Evolutionary conservation across 2,113 vertebrate species (phyloP), one percentile per base, ranked within the genome.

Genomic region (Oreamnos americanus): DNA sequence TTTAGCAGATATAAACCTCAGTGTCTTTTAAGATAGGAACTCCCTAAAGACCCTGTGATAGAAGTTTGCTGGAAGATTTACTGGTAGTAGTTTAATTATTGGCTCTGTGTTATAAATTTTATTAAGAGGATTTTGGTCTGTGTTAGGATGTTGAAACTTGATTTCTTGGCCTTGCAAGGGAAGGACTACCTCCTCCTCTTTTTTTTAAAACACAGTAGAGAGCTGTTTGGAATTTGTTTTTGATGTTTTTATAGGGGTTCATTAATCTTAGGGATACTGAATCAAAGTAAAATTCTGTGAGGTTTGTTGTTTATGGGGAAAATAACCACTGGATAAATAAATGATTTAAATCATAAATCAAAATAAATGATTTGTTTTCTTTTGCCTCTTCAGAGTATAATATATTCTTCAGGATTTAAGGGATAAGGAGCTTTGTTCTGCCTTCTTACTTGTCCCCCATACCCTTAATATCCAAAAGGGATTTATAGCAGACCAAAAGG

Each of bases 111-210:
- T 92, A 0, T 71, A 53, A 57, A 5, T 85, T 96, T 96, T 89
- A 91, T 81, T 97, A 79, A 78, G 57, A 90, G 16, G 51, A 58
- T 49, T 81, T 3, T 95, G 58, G 11, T 71, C 21, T 81, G 5
- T 85, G 26, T 97, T 96, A 87, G 55, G 58, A 88, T 96, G 96
- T 98, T 67, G 91, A 91, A 79, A 74, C 39, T 71, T 57, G 33
- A 21, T 85, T 94, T 23, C 33, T 85, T 96, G 71, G 43, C 62
- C 30, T 94, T 95, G 60, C 14, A 57, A 85, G 10, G 19, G 62
- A 82, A 92, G 51, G n/a, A 60, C 23, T 39, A 11, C 23, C 25
- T 43, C 33, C 36, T 10, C 7, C 33, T 4, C 16, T 58, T 15
- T 23, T 94, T 90, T 96, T 95, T 55, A 87, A 95, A 57, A 25